These are phyloP conservation scores for Typhlomys cinereus DNA, from an alignment of 2,113 vertebrate species.

Conservation along the genomic window DNA sequence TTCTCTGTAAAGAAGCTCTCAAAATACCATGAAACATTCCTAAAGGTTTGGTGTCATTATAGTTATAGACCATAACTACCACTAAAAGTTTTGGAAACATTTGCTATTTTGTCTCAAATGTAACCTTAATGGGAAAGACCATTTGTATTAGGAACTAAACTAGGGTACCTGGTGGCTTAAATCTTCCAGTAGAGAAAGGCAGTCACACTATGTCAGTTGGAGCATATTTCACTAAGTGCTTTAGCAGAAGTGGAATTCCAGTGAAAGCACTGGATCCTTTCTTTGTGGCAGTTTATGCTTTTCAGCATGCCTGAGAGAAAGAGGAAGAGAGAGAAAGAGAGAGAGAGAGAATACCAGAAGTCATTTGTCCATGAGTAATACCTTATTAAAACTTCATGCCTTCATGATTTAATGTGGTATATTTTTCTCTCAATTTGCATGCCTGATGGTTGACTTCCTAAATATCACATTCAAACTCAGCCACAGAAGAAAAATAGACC, in stretches of 20 bases:
- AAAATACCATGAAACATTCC: constrained; percentile 4
- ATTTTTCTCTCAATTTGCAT: constrained; percentile 72
- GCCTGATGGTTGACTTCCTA: constrained; percentile 73
- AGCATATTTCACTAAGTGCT: background rate
- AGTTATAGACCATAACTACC: background rate
- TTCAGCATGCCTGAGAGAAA: constrained; percentile 50
- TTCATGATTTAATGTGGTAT: constrained; percentile 72
- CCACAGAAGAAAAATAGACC: constrained; percentile 67
- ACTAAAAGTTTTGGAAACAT: constrained; percentile 5
- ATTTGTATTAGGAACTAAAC: background rate
- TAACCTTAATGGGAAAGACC: background rate
- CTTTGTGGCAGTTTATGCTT: constrained; percentile 35
- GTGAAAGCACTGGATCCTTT: constrained; percentile 10
- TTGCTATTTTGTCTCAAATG: constrained; percentile 25
- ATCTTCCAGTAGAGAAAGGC: constrained; percentile 37
- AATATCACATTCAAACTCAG: constrained; percentile 66
- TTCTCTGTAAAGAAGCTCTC: constrained; percentile 43
- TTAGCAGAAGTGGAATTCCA: constrained; percentile 34
- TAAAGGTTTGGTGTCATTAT: background rate
- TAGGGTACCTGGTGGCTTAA: background rate
- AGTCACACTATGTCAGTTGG: background rate
- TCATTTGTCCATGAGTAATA: constrained; percentile 70
- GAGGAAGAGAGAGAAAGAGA: too few relatives aligned
- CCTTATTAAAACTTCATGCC: constrained; percentile 69
- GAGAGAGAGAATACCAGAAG: constrained; percentile 49